phyloP scores from a whole-genome alignment of 2,888 invertebrate species.

The Leucozona laternaria region DNA sequence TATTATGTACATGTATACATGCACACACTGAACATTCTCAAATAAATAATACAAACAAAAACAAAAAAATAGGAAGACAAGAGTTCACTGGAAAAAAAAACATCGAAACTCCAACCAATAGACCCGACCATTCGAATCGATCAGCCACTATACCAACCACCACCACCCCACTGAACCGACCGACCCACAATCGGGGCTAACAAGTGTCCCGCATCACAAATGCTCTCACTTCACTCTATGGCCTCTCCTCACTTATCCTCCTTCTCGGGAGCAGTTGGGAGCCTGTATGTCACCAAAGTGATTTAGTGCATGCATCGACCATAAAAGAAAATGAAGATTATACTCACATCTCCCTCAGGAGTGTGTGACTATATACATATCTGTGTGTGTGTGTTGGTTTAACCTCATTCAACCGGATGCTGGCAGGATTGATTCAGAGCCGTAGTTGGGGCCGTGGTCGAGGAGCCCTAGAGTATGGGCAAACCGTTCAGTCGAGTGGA shows the following conservation, averaged over 20 bases:
- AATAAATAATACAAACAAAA: slow-evolving; percentile 16
- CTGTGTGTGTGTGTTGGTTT: slow-evolving; percentile 27
- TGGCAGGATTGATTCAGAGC: slow-evolving; percentile 49
- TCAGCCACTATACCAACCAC: slow-evolving; percentile 55
- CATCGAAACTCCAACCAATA: slow-evolving; percentile 51
- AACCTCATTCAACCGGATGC: slow-evolving; percentile 64
- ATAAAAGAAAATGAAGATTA: slow-evolving; percentile 74
- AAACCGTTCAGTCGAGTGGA: slow-evolving; percentile 42
- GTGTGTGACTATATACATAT: not conserved
- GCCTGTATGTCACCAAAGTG: slow-evolving; percentile 74
- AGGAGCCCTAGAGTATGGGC: slow-evolving; percentile 22
- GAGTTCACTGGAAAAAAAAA: slow-evolving; percentile 12
- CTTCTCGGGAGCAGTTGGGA: slow-evolving; percentile 26
- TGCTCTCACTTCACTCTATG: slow-evolving; percentile 53
- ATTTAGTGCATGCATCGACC: slow-evolving; percentile 74
- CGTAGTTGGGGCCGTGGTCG: slow-evolving; percentile 16
- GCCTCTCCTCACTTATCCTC: slow-evolving; percentile 29
- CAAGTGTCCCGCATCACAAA: slow-evolving; percentile 74
- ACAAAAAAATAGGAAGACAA: slow-evolving; percentile 3
- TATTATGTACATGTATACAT: not conserved
- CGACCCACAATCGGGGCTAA: slow-evolving; percentile 68
- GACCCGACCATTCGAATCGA: slow-evolving; percentile 67
- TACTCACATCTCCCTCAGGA: slow-evolving; percentile 50
- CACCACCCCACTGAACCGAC: not conserved
- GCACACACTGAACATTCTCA: slow-evolving; percentile 19